Percentiles rank a stretch among this genome's conserved stretches.
phyloP scores from a whole-genome alignment of 2,797 vertebrate species.

The Micromesistius poutassou region DNA sequence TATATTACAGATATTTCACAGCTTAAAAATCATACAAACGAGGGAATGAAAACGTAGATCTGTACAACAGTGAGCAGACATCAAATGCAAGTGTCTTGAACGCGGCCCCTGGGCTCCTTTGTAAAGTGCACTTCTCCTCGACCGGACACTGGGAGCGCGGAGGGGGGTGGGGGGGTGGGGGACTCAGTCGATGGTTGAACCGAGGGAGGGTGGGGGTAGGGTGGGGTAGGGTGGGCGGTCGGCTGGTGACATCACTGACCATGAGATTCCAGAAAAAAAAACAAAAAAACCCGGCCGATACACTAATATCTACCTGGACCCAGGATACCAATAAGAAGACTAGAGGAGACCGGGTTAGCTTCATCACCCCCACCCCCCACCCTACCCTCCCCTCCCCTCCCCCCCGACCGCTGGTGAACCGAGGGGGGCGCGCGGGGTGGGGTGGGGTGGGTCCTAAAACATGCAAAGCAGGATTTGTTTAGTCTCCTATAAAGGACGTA shows the following conservation, averaged over 20 bases:
- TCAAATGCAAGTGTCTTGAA: constrained; percentile 22
- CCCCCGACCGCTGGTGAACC: constrained; percentile 8
- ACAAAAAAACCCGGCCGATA: not conserved
- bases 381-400: not conserved
- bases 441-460: constrained; percentile 33
- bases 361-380: too few species aligned
- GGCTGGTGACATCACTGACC: not conserved
- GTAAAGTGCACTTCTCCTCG: constrained; percentile 32
- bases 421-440: too few species aligned
- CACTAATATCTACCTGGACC: constrained; percentile 17
- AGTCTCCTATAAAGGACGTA: constrained; percentile 31
- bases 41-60: constrained; percentile 45
- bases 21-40: constrained; percentile 67
- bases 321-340: constrained; percentile 27
- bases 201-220: constrained; percentile 15
- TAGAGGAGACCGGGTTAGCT: constrained; percentile 23
- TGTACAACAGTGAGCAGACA: constrained; percentile 51
- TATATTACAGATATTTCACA: constrained; percentile 72
- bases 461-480: constrained; percentile 43
- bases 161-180: constrained; percentile 8
- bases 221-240: constrained; percentile 4
- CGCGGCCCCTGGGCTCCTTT: constrained; percentile 11
- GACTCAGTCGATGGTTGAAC: constrained; percentile 11
- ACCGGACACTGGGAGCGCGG: constrained; percentile 27
- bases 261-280: not conserved